Evolutionary conservation across 2,888 invertebrate genomes (phyloP).

Genomic region (Noctua pronuba): DNA sequence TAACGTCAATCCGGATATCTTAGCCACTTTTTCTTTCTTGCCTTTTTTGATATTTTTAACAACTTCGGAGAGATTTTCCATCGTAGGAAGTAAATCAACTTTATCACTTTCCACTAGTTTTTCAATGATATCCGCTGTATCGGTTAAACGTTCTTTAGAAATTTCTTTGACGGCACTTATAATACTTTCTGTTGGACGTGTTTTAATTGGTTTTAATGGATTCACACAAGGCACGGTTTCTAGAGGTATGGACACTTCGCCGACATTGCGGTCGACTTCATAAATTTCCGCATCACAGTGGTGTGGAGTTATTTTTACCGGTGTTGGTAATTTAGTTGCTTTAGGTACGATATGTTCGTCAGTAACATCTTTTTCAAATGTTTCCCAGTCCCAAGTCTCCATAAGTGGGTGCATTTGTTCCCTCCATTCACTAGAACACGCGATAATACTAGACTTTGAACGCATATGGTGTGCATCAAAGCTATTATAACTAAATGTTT

Average conservation of each 20-base stretch:
- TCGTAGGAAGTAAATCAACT: constrained; percentile 90
- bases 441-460: constrained; percentile 88
- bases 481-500: constrained; percentile 85
- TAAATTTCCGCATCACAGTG: constrained; percentile 88
- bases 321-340: constrained; percentile 85
- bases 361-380: constrained; percentile 91
- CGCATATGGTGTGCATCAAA: constrained; percentile 89
- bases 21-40: constrained; percentile 90
- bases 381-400: constrained; percentile 92
- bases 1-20: constrained; percentile 92
- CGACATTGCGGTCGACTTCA: constrained; percentile 88
- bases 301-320: constrained; percentile 87
- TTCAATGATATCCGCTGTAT: constrained; percentile 91
- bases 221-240: constrained; percentile 92
- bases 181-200: constrained; percentile 85
- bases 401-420: constrained; percentile 92
- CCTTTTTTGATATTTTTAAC: constrained; percentile 91
- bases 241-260: constrained; percentile 89
- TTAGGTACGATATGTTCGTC: constrained; percentile 87
- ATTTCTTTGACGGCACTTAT: constrained; percentile 89
- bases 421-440: constrained; percentile 90
- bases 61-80: constrained; percentile 92
- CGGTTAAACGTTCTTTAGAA: constrained; percentile 89
- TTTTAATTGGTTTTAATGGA: constrained; percentile 90
- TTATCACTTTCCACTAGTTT: constrained; percentile 90